phyloP scores from a whole-genome alignment of 2,113 vertebrate genomes.

The Scolopax mira region DNA sequence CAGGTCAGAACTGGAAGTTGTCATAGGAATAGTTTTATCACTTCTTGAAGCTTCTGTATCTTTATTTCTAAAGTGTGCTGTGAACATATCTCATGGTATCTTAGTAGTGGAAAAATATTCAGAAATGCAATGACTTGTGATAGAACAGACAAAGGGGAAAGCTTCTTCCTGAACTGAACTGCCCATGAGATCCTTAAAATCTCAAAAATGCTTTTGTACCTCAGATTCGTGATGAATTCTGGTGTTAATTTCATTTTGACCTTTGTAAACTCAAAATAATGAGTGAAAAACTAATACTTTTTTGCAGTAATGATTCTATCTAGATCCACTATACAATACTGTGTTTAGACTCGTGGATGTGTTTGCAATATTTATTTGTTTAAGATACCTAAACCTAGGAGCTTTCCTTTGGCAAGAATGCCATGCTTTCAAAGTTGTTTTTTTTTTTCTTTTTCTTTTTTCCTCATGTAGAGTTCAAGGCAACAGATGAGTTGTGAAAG shows the following conservation, averaged over 20 bases:
- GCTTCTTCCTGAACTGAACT: neutral
- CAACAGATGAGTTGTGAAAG: conserved; percentile 89
- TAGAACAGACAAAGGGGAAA: neutral
- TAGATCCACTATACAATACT: neutral
- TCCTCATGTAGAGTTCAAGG: conserved; percentile 75
- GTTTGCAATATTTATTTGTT: neutral
- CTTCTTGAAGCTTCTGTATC: neutral
- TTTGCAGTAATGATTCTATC: neutral
- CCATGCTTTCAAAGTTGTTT: conserved; percentile 5
- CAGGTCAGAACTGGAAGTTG: neutral
- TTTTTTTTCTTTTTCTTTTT: neutral
- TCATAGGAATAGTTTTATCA: neutral
- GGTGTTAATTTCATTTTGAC: neutral
- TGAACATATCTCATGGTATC: neutral
- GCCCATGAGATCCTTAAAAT: neutral
- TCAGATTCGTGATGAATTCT: neutral
- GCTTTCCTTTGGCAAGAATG: neutral
- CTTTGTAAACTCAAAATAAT: neutral
- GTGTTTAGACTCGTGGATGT: neutral
- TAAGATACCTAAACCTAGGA: neutral
- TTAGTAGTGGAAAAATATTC: neutral
- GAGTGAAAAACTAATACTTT: neutral
- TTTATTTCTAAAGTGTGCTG: neutral
- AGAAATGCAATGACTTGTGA: neutral
- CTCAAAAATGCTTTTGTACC: neutral